Evolutionary conservation across 1,140 invertebrate genomes (phyloP).

Genomic region (Lethrus apterus): DNA sequence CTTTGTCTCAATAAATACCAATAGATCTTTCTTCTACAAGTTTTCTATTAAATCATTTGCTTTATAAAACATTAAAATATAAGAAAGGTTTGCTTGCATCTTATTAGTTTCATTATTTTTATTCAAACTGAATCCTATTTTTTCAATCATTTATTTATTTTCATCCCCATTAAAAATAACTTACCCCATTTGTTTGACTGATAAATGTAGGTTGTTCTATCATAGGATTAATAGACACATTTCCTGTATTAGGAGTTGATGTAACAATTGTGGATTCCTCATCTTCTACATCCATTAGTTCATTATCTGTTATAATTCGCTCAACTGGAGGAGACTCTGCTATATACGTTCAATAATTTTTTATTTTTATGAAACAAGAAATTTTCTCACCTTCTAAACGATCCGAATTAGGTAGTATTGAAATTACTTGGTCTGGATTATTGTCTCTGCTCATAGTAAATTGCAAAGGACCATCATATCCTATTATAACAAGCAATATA

Average conservation of each 20-base stretch:
- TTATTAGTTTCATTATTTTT: too few relatives aligned
- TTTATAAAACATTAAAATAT: slow-evolving; percentile 1
- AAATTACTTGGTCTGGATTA: slow-evolving; percentile 66
- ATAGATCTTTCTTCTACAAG: not conserved
- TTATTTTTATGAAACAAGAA: slow-evolving; percentile 8
- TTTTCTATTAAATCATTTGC: not conserved
- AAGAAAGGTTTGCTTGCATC: slow-evolving; percentile 6
- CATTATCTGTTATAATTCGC: slow-evolving; percentile 42
- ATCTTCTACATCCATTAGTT: slow-evolving; percentile 49
- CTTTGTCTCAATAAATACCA: too few relatives aligned
- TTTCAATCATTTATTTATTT: too few relatives aligned
- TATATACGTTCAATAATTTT: slow-evolving; percentile 14
- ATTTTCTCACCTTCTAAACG: slow-evolving; percentile 29
- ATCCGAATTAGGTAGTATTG: slow-evolving; percentile 38
- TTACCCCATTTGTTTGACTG: slow-evolving; percentile 21
- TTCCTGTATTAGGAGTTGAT: slow-evolving; percentile 42
- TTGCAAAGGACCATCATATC: slow-evolving; percentile 77
- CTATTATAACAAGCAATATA: slow-evolving; percentile 40
- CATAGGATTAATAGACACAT: slow-evolving; percentile 47
- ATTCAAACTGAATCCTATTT: too few relatives aligned
- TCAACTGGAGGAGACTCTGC: slow-evolving; percentile 39
- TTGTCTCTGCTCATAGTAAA: slow-evolving; percentile 66
- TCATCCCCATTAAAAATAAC: not conserved
- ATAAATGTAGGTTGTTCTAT: slow-evolving; percentile 42
- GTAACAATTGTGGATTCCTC: slow-evolving; percentile 56